These are phyloP conservation scores for Scaptodrosophila lebanonensis DNA, from an alignment of 1,140 invertebrate genomes.

Conservation along the genomic window DNA sequence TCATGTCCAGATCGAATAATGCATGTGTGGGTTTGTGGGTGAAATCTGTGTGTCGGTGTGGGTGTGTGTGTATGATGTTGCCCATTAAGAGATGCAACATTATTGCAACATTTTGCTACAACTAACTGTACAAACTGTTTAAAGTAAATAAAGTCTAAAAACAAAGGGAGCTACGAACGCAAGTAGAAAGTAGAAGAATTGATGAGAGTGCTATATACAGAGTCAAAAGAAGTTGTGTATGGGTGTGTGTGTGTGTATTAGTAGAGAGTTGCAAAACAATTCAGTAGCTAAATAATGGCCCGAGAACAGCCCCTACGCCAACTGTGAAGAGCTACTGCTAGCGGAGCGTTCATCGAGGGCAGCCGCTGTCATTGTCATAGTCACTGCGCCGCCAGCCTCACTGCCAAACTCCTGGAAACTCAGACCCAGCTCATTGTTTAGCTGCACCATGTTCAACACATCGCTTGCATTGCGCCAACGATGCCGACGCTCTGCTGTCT, in stretches of 20 bases:
- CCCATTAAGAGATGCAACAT: slow-evolving; percentile 66
- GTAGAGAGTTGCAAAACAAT: too few species aligned
- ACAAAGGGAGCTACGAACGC: slow-evolving; percentile 60
- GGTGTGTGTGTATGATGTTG: slow-evolving; percentile 58
- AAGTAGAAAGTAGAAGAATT: slow-evolving; percentile 35
- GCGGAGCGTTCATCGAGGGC: slow-evolving; percentile 54
- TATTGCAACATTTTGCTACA: slow-evolving; percentile 68
- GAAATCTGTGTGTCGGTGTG: slow-evolving; percentile 10
- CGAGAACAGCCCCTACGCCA: slow-evolving; percentile 46
- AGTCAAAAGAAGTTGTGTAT: not conserved
- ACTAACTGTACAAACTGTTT: slow-evolving; percentile 68
- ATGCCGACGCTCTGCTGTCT: slow-evolving; percentile 12
- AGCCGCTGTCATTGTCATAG: too few species aligned
- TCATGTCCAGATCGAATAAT: slow-evolving; percentile 20
- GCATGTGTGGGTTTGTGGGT: slow-evolving; percentile 10
- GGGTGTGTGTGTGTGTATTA: too few species aligned
- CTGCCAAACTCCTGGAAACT: slow-evolving; percentile 54
- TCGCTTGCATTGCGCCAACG: slow-evolving; percentile 46
- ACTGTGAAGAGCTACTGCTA: slow-evolving; percentile 54
- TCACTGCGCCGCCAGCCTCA: slow-evolving; percentile 35
- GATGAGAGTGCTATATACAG: slow-evolving; percentile 23
- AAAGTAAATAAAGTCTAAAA: slow-evolving; percentile 34
- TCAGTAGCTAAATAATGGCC: slow-evolving; percentile 4
- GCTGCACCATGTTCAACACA: slow-evolving; percentile 54
- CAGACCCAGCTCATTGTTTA: slow-evolving; percentile 48